Evolutionary conservation across 1,140 invertebrate genomes (phyloP), one percentile per base, ranked within the genome.

Genomic region (Drosophila sturtevanti): DNA sequence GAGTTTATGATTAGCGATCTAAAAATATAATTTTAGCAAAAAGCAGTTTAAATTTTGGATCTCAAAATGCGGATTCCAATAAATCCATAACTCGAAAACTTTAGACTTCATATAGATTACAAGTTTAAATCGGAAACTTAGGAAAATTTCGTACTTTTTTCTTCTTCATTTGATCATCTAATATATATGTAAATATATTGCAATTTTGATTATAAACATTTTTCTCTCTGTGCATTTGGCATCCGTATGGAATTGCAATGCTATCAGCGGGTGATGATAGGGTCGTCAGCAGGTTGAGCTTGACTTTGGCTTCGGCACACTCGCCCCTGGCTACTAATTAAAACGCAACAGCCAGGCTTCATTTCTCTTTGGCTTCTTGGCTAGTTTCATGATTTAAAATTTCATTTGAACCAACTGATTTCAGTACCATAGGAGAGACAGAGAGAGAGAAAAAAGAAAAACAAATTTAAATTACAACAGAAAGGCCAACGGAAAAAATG

Each of bases 371-470:
- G 72, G 63, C 44, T 64, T n/a, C 35, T n/a, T 63, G 54, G 21
- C 60, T 71, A 54, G 31, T 38, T 21, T 4, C 62, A 6, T 16
- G 60, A 21, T 27, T 27, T 74, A 67, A 82, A 82, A 82, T 82
- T 82, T 71, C 44, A 79, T 81, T 81, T 60, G 67, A 81, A 18
- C n/a, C 54, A 55, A 58, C 70, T 65, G 64, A 72, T 81, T 81
- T 77, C 37, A 75, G 70, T 73, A 69, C 66, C 52, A 54, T 37
- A 3, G n/a, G n/a, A 41, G 27, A 3, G 6, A 31, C 27, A 16
- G n/a, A n/a, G n/a, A n/a, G n/a, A n/a, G n/a, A n/a, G n/a, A 41
- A 4, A 44, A 44, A 44, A 18, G 18, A 18, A 14, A 48, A 60
- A 55, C 68, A 72, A 72, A 72, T 79, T 82, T 77, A 73, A 77